These are phyloP conservation scores for Ormia ochracea DNA, from an alignment of 2,888 invertebrate genomes.

Conservation along the genomic window DNA sequence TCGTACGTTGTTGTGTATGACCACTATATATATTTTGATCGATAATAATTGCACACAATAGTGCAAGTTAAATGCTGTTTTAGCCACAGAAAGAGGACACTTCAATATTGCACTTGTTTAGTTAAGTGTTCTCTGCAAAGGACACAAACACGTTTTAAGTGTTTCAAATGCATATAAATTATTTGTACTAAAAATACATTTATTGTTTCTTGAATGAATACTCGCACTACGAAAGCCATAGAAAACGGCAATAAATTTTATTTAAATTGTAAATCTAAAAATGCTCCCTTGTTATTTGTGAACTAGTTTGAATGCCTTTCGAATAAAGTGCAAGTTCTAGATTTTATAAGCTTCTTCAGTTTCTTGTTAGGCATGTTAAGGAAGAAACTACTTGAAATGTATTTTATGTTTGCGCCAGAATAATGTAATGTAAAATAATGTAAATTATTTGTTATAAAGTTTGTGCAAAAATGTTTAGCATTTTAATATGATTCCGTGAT, in stretches of 20 bases:
- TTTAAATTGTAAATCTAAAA: constrained; percentile 7
- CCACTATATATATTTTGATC: not conserved
- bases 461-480: not conserved
- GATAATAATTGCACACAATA: constrained; percentile 3
- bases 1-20: not conserved
- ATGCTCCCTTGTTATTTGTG: constrained; percentile 13
- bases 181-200: constrained; percentile 29
- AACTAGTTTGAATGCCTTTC: not conserved
- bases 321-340: not conserved
- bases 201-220: constrained; percentile 5
- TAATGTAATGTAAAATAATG: not conserved
- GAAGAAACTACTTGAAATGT: not conserved
- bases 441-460: constrained; percentile 7
- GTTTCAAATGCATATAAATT: constrained; percentile 17
- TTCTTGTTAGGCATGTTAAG: not conserved
- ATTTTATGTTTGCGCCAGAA: constrained; percentile 2
- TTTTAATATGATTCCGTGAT: too few relatives aligned
- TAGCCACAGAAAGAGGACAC: not conserved
- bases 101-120: not conserved
- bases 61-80: not conserved
- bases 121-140: not conserved
- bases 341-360: not conserved
- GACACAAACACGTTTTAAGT: constrained; percentile 25
- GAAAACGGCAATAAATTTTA: constrained; percentile 30
- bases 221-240: not conserved